phyloP scores from a whole-genome alignment of 2,113 vertebrate species.

The Lepisosteus osseus region DNA sequence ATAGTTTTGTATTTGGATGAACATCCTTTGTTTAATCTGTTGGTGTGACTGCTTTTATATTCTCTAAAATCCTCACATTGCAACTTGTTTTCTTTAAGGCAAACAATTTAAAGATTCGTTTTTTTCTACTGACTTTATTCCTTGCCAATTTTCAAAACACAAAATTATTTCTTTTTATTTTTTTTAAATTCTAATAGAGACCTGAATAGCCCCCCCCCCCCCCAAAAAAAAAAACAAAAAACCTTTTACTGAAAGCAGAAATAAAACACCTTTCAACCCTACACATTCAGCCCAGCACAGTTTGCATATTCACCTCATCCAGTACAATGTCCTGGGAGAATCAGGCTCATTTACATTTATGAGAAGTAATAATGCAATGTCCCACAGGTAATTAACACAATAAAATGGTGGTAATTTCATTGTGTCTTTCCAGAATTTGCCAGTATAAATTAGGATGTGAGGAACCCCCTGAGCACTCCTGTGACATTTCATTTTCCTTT shows the following conservation, averaged over 20 bases:
- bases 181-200: not conserved
- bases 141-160: not conserved
- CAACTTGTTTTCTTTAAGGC: too few species aligned
- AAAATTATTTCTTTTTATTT: not conserved
- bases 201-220: too few species aligned
- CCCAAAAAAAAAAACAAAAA: too few species aligned
- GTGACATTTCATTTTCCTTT: constrained; percentile 76
- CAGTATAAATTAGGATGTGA: constrained; percentile 75
- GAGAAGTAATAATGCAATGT: constrained; percentile 78
- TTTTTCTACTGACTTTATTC: not conserved
- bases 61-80: too few species aligned
- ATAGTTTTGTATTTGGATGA: too few species aligned
- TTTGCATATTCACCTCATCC: constrained; percentile 56
- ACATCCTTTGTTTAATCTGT: too few species aligned
- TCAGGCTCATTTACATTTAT: constrained; percentile 74
- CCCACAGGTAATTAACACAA: constrained; percentile 80
- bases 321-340: constrained; percentile 64
- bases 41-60: too few species aligned
- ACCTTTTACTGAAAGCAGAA: too few species aligned
- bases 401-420: constrained; percentile 87
- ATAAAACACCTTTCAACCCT: constrained; percentile 29
- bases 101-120: too few species aligned
- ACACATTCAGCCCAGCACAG: constrained; percentile 36
- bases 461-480: constrained; percentile 73
- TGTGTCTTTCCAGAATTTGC: constrained; percentile 79